Evolutionary conservation across 2,888 invertebrate genomes (phyloP), one percentile per base, ranked within the genome.

Genomic region (Heliconius erato): DNA sequence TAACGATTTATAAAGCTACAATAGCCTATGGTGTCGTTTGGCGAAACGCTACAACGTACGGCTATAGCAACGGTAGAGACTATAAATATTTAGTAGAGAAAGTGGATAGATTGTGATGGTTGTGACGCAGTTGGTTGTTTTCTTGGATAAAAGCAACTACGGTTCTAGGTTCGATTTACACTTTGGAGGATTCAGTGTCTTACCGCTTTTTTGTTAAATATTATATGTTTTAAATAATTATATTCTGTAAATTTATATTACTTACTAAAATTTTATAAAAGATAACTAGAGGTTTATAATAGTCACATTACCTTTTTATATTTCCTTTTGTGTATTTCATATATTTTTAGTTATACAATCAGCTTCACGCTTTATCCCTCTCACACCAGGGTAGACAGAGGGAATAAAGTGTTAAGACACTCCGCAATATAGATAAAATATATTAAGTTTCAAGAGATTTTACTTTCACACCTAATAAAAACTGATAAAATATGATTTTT

Each of bases 11-110:
- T 72, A 78, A 12, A 65, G n/a, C 65, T 65, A n/a, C n/a, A n/a
- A n/a, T n/a, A n/a, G 28, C 44, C 74, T 3, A 65, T 74, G 32
- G 68, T 68, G 80, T 76, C 76, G n/a, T n/a, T 76, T 76, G 35
- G 76, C 76, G 59, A 35, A 35, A 76, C 76, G 76, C 14, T 35
- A 63, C n/a, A 28, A 28, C 28, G 28, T 28, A 35, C 59, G 59
- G 35, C 59, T 26, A 16, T 59, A 35, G 32, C 23, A 74, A 35
- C 11, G 12, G 49, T 19, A 16, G 32, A 23, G 32, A 12, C 35
- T 40, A 76, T 76, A 76, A 76, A 76, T 76, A 76, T 76, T 76
- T 63, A 76, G 3, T 76, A 63, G 59, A 76, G 76, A 76, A 63
- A 76, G 76, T 32, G 1, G n/a, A 16, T 54, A 3, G 23, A 54